Evolutionary conservation across 2,113 vertebrate species (phyloP).

Genomic region (Maccullochella peelii): DNA sequence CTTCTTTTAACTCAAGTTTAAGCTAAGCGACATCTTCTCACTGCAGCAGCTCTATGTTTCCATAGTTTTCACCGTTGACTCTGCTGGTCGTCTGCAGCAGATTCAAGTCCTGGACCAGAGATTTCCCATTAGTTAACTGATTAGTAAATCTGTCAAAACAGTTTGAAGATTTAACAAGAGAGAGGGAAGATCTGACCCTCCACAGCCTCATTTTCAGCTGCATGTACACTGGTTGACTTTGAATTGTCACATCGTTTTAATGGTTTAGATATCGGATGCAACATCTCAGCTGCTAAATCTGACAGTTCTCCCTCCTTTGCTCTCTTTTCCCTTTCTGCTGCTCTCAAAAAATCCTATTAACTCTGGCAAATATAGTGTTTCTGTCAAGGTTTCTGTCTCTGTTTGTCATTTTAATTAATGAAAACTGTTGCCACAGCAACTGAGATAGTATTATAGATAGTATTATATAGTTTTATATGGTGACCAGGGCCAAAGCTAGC

Average conservation of each 20-base stretch:
- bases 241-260: conserved; percentile 32
- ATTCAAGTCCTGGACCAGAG: conserved; percentile 3
- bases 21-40: not conserved
- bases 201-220: conserved; percentile 2
- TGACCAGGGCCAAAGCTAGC: not conserved
- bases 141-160: conserved; percentile 39
- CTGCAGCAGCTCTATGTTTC: conserved; percentile 13
- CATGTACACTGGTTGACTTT: not conserved
- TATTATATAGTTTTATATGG: not conserved
- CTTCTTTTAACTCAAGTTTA: not conserved
- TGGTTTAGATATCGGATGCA: conserved; percentile 20
- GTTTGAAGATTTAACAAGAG: conserved; percentile 11
- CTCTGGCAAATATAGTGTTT: not conserved
- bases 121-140: conserved; percentile 16
- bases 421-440: not conserved
- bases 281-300: conserved; percentile 17
- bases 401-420: not conserved
- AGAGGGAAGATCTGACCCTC: not conserved
- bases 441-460: not conserved
- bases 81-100: not conserved
- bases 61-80: not conserved
- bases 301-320: not conserved
- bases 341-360: conserved; percentile 4
- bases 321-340: not conserved
- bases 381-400: not conserved